Evolutionary conservation across 2,113 vertebrate species (phyloP), one percentile per base, ranked within the genome.

Genomic region (Garra rufa): DNA sequence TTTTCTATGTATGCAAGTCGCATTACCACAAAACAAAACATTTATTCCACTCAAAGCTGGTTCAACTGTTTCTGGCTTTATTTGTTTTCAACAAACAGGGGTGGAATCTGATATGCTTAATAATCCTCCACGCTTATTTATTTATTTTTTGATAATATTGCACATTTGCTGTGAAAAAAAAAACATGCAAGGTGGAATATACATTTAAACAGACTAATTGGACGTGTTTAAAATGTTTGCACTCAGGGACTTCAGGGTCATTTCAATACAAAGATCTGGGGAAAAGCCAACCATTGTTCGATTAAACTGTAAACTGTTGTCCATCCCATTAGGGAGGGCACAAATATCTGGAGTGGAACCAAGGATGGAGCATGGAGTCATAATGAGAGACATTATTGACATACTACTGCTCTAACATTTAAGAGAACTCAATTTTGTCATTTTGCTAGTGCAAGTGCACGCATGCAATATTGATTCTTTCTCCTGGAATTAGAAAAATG

Each of bases 1-100:
- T 88, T 91, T 90, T 83, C 90, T 89, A 90, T 90, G 89, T 92
- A 93, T 93, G 94, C 93, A 93, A 82, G 93, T 92, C 94, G 88
- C 90, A 90, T 90, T 90, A 91, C 90, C 87, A 87, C 90, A 93
- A 94, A 95, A 95, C 94, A 94, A 94, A 94, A 91, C 94, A 87
- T 93, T 93, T 92, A 92, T 92, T 92, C 91, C 89, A 57, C 88
- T 93, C 88, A 91, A 91, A 91, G 91, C 85, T 86, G 88, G 88
- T 88, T 90, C 87, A 87, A 90, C 87, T 84, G 89, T 85, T 85
- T 87, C 81, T 59, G 21, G 21, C 83, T 83, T 85, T 86, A 81
- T 82, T 88, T 90, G 82, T 74, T 89, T 85, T 52, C 82, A 19
- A 43, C 41, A 61, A 65, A 65, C 65, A 44, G 17, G 69, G 9